Percentiles rank a stretch among this genome's conserved stretches.
Conservation (phyloP, 2,797 vertebrate genomes). For the Enteromius thamalakanensis region DNA sequence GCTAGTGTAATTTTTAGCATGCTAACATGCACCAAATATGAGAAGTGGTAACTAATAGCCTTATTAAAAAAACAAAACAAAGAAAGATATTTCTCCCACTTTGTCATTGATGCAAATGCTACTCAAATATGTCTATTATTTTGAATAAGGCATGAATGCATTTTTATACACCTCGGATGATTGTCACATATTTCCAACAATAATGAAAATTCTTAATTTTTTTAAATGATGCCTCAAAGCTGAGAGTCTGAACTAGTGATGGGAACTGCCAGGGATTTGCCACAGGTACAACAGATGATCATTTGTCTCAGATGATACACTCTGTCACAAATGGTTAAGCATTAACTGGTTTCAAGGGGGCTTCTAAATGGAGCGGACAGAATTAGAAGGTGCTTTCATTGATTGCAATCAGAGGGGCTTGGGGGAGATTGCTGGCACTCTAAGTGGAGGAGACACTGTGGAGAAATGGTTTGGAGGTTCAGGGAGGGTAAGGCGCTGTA, state of each 20-base stretch:
- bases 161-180: neutral
- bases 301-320: conserved; percentile 55
- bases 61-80: neutral
- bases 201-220: neutral
- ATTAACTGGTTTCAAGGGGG: conserved; percentile 58
- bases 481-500: conserved; percentile 21
- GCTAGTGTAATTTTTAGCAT: neutral
- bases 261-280: conserved; percentile 37
- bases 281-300: conserved; percentile 51
- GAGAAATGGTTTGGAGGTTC: conserved; percentile 46
- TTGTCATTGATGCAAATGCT: neutral
- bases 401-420: conserved; percentile 68
- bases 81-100: neutral
- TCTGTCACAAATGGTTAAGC: conserved; percentile 62
- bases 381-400: conserved; percentile 63
- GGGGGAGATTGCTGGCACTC: conserved; percentile 46
- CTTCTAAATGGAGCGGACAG: conserved; percentile 57
- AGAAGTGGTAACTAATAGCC: neutral
- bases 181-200: conserved; percentile 13
- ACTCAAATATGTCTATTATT: neutral
- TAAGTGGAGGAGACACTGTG: conserved; percentile 55
- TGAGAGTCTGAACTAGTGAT: conserved; percentile 7
- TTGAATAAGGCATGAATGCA: conserved; percentile 10
- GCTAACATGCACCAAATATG: neutral
- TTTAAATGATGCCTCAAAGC: neutral